Conservation (phyloP, 2,888 invertebrate genomes). For the Horisme vitalbata region DNA sequence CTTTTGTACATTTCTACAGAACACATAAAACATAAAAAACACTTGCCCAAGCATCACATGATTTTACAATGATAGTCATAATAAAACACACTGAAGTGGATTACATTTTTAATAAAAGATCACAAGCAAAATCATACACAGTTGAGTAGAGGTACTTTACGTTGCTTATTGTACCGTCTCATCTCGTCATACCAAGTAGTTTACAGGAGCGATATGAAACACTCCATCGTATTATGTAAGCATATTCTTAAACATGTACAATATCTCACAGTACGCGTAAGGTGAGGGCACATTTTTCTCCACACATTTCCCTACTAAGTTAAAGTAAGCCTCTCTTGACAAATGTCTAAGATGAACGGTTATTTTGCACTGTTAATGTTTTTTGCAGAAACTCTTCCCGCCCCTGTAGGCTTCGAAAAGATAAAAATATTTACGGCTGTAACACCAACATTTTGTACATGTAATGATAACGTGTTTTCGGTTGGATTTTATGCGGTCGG, state of each 20-base stretch:
- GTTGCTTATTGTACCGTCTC: too few relatives aligned
- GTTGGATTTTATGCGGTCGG: constrained; percentile 8
- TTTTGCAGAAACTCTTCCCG: constrained; percentile 52
- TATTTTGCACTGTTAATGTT: constrained; percentile 74
- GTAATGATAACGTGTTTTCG: constrained; percentile 44
- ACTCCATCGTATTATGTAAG: constrained; percentile 8
- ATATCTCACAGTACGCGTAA: constrained; percentile 35
- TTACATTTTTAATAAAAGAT: too few relatives aligned
- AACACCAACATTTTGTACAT: constrained; percentile 42
- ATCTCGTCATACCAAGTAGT: constrained; percentile 4
- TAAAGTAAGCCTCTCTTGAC: constrained; percentile 77
- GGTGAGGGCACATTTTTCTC: constrained; percentile 58
- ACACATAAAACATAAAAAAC: too few relatives aligned
- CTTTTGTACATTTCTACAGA: too few relatives aligned
- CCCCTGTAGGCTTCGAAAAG: constrained; percentile 49
- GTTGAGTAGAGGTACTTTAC: too few relatives aligned
- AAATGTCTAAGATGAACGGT: constrained; percentile 80
- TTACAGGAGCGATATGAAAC: constrained; percentile 8
- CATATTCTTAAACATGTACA: constrained; percentile 16
- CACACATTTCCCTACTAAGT: constrained; percentile 69
- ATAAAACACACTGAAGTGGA: too few relatives aligned
- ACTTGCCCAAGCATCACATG: too few relatives aligned
- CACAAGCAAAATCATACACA: too few relatives aligned
- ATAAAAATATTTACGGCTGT: constrained; percentile 53
- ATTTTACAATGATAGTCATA: too few relatives aligned